Evolutionary conservation across 1,140 invertebrate species (phyloP).

Genomic region (Asbolus verrucosus): DNA sequence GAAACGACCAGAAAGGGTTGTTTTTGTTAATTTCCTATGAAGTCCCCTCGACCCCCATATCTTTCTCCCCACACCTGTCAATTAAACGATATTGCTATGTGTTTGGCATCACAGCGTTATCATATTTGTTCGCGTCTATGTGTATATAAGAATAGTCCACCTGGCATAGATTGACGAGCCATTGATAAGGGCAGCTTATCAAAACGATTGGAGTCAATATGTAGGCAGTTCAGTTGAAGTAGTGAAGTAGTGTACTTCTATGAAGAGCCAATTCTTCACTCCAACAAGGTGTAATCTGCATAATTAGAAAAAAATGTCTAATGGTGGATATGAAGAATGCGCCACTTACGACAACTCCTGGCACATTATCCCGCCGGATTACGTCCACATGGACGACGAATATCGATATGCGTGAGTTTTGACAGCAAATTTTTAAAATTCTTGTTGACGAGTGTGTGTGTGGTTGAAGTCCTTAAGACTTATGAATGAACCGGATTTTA

Average conservation of each 20-base stretch:
- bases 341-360: slow-evolving; percentile 73
- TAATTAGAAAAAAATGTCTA: slow-evolving; percentile 47
- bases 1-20: no score
- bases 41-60: no score
- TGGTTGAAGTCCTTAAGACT: no score
- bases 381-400: slow-evolving; percentile 73
- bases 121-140: slow-evolving; percentile 31
- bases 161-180: slow-evolving; percentile 41
- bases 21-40: no score
- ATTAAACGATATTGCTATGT: slow-evolving; percentile 9
- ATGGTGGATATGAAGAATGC: slow-evolving; percentile 56
- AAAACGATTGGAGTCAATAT: slow-evolving; percentile 35
- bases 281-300: slow-evolving; percentile 9
- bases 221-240: slow-evolving; percentile 31
- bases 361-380: slow-evolving; percentile 77
- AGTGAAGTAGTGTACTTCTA: slow-evolving; percentile 33
- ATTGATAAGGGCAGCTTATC: slow-evolving; percentile 34
- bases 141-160: slow-evolving; percentile 37
- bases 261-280: slow-evolving; percentile 14
- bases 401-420: slow-evolving; percentile 68
- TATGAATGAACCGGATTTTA: slow-evolving; percentile 50
- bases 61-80: slow-evolving; percentile 25
- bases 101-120: neutral
- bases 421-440: neutral
- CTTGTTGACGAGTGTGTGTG: no score